phyloP scores from a whole-genome alignment of 2,113 vertebrate genomes.

The Hippocampus mohnikei region DNA sequence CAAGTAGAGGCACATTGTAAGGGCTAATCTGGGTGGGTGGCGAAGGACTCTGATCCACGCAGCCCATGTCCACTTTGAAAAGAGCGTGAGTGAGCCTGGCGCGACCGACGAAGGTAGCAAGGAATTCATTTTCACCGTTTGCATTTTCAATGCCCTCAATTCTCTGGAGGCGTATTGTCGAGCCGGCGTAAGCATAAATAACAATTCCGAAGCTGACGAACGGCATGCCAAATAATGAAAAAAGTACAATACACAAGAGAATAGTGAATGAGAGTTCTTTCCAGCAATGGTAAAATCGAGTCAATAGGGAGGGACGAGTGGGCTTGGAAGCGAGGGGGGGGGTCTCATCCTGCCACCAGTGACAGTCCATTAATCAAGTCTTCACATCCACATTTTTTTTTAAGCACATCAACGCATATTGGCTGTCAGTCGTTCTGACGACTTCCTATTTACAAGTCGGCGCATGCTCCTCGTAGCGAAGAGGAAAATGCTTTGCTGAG shows the following conservation, averaged over 20 bases:
- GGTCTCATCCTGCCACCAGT: conserved; percentile 33
- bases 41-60: conserved; percentile 24
- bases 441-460: conserved; percentile 34
- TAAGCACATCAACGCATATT: conserved; percentile 9
- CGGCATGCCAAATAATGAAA: conserved; percentile 23
- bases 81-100: conserved; percentile 18
- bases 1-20: conserved; percentile 19
- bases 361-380: conserved; percentile 56
- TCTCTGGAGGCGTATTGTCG: conserved; percentile 37
- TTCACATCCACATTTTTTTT: conserved; percentile 12
- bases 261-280: conserved; percentile 26
- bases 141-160: conserved; percentile 41
- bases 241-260: conserved; percentile 19
- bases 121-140: conserved; percentile 56
- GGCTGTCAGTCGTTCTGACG: conserved; percentile 35
- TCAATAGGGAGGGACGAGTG: conserved; percentile 46
- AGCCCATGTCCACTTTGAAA: conserved; percentile 19
- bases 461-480: conserved; percentile 24
- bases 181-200: conserved; percentile 64
- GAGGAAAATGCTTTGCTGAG: conserved; percentile 13
- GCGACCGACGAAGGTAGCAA: conserved; percentile 12
- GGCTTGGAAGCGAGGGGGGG: conserved; percentile 24
- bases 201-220: conserved; percentile 54
- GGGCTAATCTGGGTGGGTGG: conserved; percentile 7
- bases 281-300: conserved; percentile 41